Evolutionary conservation across 2,888 invertebrate genomes (phyloP).

Genomic region (Acanthosepion esculentum): DNA sequence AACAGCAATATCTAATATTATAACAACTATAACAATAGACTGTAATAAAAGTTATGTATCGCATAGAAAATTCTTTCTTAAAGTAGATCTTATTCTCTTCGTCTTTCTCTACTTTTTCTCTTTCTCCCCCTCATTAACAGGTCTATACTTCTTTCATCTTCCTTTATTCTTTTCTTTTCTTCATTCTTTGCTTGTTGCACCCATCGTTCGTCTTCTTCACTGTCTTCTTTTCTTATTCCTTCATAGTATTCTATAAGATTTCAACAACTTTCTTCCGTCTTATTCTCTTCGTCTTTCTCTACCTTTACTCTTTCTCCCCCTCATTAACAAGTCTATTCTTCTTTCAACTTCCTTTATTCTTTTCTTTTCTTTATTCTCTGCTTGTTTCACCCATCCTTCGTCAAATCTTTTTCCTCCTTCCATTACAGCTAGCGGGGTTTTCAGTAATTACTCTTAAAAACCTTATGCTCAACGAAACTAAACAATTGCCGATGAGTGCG

Average conservation of each 20-base stretch:
- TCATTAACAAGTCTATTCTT: background rate
- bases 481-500: background rate
- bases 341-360: background rate
- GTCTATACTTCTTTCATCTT: too few species aligned
- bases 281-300: background rate
- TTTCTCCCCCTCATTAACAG: too few species aligned
- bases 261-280: accelerated
- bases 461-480: background rate
- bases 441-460: background rate
- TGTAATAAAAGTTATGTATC: too few species aligned
- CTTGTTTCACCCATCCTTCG: background rate
- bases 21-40: too few species aligned
- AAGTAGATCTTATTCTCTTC: too few species aligned
- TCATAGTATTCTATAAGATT: too few species aligned
- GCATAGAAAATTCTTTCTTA: too few species aligned
- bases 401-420: background rate
- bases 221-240: too few species aligned
- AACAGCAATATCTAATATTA: too few species aligned
- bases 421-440: background rate
- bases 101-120: too few species aligned
- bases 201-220: too few species aligned
- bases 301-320: background rate
- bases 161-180: background rate
- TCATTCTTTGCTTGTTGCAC: accelerated
- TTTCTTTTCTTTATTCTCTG: background rate